Base-by-base conservation (phyloP, 2,888 invertebrate species). In the Yponomeuta malinellus region DNA sequence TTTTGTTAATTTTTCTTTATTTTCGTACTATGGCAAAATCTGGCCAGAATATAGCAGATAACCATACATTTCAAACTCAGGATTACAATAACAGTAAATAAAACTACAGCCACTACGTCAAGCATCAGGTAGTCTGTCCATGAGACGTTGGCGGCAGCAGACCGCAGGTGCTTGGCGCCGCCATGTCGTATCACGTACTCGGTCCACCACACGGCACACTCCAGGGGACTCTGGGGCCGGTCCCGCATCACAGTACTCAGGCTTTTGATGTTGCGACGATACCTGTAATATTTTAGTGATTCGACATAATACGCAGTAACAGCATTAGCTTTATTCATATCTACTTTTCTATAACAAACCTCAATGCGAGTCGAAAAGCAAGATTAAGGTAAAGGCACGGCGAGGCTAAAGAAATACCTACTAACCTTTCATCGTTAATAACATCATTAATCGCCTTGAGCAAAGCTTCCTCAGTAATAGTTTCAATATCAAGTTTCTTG, bases 201-300 rank as follows among this genome's bases (percentile, higher is more conserved):
- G 6, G 77, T 78, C 78, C 79, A 81, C 77, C 80, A 80, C 9
- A 80, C 73, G 10, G 80, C 79, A 68, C 76, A 74, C 33, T 80
- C 76, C 29, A 81, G 70, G 5, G 79, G 75, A 10, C 75, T 73
- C 73, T 76, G 74, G n/a, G 81, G 79, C 70, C 78, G 74, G 63
- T 82, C 82, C 59, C 71, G 68, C 6, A 77, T 71, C 29, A 79
- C 48, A 29, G 72, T 63, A 2, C 74, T 70, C 2, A 78, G 71
- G 68, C 76, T 72, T 3, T 48, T 70, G 10, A 75, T 73, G 63
- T 75, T 76, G n/a, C 74, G 69, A 52, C 74, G 77, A 71, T 79
- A 82, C 29, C 82, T 81, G 71, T 29, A 77, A 71, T n/a, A 23
- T 23, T 23, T 23, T 23, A 0, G 23, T 23, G 23, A 23, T 23